Percentiles rank a stretch among this genome's conserved stretches.
phyloP scores from a whole-genome alignment of 1,140 invertebrate species.

The Zaprionus davidi region DNA sequence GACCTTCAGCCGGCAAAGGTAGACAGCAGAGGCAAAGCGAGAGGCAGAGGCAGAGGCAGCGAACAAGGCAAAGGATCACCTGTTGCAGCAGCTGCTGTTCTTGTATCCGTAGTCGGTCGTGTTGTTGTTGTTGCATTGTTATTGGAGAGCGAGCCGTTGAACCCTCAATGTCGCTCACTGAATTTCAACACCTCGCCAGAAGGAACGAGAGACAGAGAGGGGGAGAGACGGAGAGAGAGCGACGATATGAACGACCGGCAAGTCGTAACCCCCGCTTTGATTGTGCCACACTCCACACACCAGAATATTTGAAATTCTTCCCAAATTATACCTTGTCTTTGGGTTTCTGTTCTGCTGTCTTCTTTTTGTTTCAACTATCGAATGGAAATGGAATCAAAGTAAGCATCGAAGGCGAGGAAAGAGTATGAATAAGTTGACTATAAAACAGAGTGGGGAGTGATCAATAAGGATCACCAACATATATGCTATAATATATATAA shows the following conservation, averaged over 20 bases:
- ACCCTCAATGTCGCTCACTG: slow-evolving; percentile 47
- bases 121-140: slow-evolving; percentile 10
- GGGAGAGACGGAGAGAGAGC: not conserved
- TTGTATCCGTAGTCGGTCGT: not conserved
- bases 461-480: too few relatives aligned
- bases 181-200: slow-evolving; percentile 27
- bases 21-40: slow-evolving; percentile 18
- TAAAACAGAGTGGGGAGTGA: too few relatives aligned
- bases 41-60: slow-evolving; percentile 22
- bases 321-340: slow-evolving; percentile 4
- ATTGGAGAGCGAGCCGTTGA: slow-evolving; percentile 38
- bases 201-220: not conserved
- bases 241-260: slow-evolving; percentile 6
- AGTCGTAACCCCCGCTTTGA: slow-evolving; percentile 33
- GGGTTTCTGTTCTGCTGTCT: not conserved
- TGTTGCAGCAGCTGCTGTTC: slow-evolving; percentile 73
- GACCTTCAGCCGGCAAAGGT: slow-evolving; percentile 65
- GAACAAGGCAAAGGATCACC: slow-evolving; percentile 64
- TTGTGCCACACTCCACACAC: not conserved
- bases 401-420: not conserved
- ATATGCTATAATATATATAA: too few relatives aligned
- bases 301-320: slow-evolving; percentile 25
- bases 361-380: not conserved
- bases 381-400: not conserved
- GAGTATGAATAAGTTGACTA: too few relatives aligned